Evolutionary conservation across 2,113 vertebrate genomes (phyloP).

Genomic region (Willisornis vidua): DNA sequence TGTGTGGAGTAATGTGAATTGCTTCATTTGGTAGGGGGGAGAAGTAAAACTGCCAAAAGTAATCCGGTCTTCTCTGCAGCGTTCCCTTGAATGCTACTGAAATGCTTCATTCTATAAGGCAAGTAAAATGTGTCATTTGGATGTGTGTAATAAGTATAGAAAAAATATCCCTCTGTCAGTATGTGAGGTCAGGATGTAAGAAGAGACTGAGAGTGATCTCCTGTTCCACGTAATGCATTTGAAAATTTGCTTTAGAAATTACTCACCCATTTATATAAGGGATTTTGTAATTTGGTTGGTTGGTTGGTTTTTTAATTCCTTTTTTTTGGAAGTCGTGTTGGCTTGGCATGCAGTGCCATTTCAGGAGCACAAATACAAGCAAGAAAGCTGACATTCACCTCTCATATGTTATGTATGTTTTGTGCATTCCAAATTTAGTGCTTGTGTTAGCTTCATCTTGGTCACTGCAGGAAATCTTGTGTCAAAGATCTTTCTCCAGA

Average conservation of each 20-base stretch:
- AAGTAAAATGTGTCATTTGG: neutral
- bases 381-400: constrained; percentile 39
- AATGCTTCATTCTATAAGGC: neutral
- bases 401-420: neutral
- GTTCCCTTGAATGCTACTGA: neutral
- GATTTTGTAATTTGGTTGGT: neutral
- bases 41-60: neutral
- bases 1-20: neutral
- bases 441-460: neutral
- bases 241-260: constrained; percentile 44
- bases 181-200: constrained; percentile 1
- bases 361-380: constrained; percentile 3
- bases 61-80: neutral
- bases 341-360: constrained; percentile 15
- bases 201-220: constrained; percentile 45
- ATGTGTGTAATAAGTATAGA: neutral
- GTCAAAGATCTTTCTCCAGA: neutral
- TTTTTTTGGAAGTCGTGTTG: neutral
- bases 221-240: constrained; percentile 31
- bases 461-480: neutral
- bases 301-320: neutral
- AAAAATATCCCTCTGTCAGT: neutral
- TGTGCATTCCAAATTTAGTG: neutral
- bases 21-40: neutral
- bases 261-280: constrained; percentile 44